Base-by-base conservation (phyloP, 2,888 invertebrate genomes). In the Laothoe populi region DNA sequence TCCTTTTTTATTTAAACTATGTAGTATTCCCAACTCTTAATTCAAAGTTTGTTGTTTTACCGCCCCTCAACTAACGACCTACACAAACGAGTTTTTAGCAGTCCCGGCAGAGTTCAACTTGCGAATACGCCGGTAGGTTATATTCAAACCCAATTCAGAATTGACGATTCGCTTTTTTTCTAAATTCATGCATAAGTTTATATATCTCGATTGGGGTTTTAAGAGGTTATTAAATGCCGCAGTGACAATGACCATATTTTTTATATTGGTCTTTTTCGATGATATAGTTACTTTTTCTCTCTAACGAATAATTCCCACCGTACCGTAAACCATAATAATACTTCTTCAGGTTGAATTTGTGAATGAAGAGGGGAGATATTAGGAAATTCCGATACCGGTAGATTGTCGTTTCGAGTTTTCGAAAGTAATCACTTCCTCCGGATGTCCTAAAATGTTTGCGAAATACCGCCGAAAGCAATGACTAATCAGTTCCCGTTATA, bases 1-100 rank as follows among this genome's bases (percentile, higher is more conserved):
- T n/a, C n/a, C 1, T 26, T n/a, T 26, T 13, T 19, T 31, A 53
- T 53, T 31, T 11, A 8, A 19, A 10, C 10, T n/a, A 19, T 1
- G 8, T 53, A 16, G 4, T 35, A 31, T 53, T 19, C 53, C 53
- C 35, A 53, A 53, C 35, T 53, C 11, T 19, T 19, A 53, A 35
- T 53, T 11, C 11, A 31, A 19, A 53, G 19, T 53, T 10, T 35
- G 16, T 35, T 35, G 31, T 35, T 53, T 19, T 35, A 11, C 53
- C 71, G 65, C 69, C 65, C 70, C 69, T 64, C 23, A 40, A 38
- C 46, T 70, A 38, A 38, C 38, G 69, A 71, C 68, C 73, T 70
- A 73, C 71, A 73, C 67, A 67, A 73, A 66, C 66, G 67, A 64
- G 74, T 61, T 60, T 60, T 59, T 46, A 23, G 31, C 60, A 35